A percentile compares a stretch with the other conserved stretches of the same genome.
Conservation (phyloP, 2,797 vertebrate species). For the Pipistrellus pygmaeus region DNA sequence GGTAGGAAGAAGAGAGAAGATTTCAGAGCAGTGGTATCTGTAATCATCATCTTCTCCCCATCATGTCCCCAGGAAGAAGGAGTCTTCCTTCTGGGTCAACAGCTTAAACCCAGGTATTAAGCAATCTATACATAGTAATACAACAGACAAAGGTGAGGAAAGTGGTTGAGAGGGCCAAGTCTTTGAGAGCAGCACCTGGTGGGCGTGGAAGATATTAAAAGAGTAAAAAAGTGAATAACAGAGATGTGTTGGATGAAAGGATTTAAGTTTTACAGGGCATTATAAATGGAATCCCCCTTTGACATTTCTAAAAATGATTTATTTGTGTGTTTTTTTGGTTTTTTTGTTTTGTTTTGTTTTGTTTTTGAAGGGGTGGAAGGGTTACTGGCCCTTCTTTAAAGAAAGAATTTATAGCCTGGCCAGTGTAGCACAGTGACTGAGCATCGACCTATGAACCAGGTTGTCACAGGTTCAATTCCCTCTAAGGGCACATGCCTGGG, state of each 20-base stretch:
- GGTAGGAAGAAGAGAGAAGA: background rate
- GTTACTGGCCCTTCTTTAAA: background rate
- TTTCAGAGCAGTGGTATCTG: background rate
- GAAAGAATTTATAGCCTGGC: too few relatives aligned
- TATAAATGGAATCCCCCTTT: background rate
- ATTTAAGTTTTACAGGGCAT: background rate
- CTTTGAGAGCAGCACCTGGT: background rate
- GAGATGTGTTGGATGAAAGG: background rate
- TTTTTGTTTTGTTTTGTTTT: too few relatives aligned
- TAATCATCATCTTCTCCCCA: background rate
- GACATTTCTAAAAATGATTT: background rate
- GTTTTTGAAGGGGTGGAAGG: background rate
- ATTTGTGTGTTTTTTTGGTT: background rate
- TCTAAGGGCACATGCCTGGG: too few relatives aligned
- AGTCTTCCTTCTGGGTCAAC: background rate
- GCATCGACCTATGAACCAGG: too few relatives aligned
- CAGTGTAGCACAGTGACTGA: too few relatives aligned
- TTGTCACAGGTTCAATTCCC: too few relatives aligned
- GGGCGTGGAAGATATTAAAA: background rate
- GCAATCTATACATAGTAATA: background rate
- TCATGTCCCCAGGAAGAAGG: background rate
- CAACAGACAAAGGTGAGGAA: background rate
- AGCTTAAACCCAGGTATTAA: background rate
- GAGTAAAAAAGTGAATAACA: background rate
- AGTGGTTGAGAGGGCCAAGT: background rate